Evolutionary conservation across 1,140 invertebrate species (phyloP).

Genomic region (Panagrolaimus sp.): DNA sequence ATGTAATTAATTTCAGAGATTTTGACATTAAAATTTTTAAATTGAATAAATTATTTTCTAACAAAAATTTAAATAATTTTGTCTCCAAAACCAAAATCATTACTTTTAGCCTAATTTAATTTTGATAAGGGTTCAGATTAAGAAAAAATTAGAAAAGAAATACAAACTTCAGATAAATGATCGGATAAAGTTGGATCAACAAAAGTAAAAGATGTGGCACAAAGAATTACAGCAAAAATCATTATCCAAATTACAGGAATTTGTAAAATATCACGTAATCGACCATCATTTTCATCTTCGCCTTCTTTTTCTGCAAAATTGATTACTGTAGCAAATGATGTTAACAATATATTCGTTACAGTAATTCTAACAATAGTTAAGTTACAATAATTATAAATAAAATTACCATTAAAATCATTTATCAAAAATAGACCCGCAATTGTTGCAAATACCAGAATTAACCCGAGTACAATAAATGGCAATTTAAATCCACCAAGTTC

Average conservation of each 20-base stretch:
- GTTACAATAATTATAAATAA: slow-evolving; percentile 69
- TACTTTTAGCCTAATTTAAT: slow-evolving; percentile 12
- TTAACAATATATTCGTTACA: not conserved
- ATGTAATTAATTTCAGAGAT: too few relatives aligned
- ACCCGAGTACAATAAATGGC: slow-evolving; percentile 62
- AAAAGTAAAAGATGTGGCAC: slow-evolving; percentile 56
- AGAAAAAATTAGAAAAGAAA: slow-evolving; percentile 7
- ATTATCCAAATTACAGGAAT: slow-evolving; percentile 51
- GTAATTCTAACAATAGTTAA: slow-evolving; percentile 8
- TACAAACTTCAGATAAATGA: slow-evolving; percentile 46
- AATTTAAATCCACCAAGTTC: not conserved
- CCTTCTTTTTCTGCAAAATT: slow-evolving; percentile 54
- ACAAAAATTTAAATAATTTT: too few relatives aligned
- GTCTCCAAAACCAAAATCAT: slow-evolving; percentile 58
- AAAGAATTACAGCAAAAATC: slow-evolving; percentile 55
- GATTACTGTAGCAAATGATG: not conserved
- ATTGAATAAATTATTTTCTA: too few relatives aligned
- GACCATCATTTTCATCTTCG: slow-evolving; percentile 55
- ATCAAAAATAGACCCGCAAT: slow-evolving; percentile 72
- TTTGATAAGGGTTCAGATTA: not conserved
- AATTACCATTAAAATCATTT: slow-evolving; percentile 72
- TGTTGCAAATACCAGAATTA: slow-evolving; percentile 80
- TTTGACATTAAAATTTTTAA: too few relatives aligned
- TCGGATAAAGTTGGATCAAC: slow-evolving; percentile 53
- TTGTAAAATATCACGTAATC: slow-evolving; percentile 46